Evolutionary conservation across 2,888 invertebrate genomes (phyloP), one percentile per base, ranked within the genome.

Genomic region (Scaptomyza tumidula): DNA sequence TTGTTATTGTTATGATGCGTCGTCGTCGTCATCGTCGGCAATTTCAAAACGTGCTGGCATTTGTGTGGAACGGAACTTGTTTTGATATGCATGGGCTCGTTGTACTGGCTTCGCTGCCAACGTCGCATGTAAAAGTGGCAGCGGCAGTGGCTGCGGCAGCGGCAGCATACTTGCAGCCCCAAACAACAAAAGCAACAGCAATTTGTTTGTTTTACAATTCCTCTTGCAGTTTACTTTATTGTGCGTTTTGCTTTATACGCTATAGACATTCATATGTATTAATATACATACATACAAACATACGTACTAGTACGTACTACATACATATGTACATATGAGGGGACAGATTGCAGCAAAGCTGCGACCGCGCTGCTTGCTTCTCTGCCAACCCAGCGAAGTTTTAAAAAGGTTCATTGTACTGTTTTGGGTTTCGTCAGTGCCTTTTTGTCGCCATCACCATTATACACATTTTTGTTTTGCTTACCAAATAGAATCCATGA

Each of bases 1-100:
- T 82, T 82, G 82, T 86, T 83, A 83, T 83, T 83, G 82, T 86
- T 83, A 80, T 83, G 86, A 84, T 82, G 81, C 86, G 86, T 82
- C 68, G 72, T 56, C 59, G 55, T 73, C 60, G 60, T 63, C 60
- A 67, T 59, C 59, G 59, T 71, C 57, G 69, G 86, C 69, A 76
- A 75, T 86, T 83, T 83, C 84, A 81, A 83, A 83, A 83, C 82
- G 82, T 86, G 82, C 78, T 83, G 86, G 82, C 82, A 83, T 86
- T 80, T 83, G 82, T 78, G 86, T 83, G 82, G 86, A 86, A 83
- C 86, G 82, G 82, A 83, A 83, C 82, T 83, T 83, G 82, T 83
- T 83, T 82, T 86, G 78, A 86, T 75, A 86, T 83, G 82, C 82
- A 80, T 84, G 80, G 78, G 55, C 69, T 74, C 74, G 73, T 68